phyloP scores from a whole-genome alignment of 2,888 invertebrate genomes.

The Hetaerina titia region DNA sequence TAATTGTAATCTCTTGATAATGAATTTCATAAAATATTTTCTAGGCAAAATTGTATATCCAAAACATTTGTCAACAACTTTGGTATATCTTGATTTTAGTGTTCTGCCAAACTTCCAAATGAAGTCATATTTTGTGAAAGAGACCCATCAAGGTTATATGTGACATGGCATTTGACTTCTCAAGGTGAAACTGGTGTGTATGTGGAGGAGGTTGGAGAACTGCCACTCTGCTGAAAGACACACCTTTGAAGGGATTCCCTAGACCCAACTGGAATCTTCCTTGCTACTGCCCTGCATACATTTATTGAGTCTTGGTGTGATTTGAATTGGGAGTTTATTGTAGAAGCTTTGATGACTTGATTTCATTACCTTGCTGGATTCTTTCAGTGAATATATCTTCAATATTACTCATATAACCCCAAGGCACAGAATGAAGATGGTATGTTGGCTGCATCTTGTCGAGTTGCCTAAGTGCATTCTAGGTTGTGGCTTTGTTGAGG shows the following conservation, averaged over 20 bases:
- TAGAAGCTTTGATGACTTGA: slow-evolving; percentile 55
- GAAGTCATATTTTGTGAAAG: not conserved
- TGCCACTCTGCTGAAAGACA: not conserved
- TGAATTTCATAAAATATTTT: too few species aligned
- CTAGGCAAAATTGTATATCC: too few species aligned
- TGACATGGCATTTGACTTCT: slow-evolving; percentile 15
- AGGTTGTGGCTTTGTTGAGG: slow-evolving; percentile 63
- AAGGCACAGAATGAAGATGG: slow-evolving; percentile 39
- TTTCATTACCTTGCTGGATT: slow-evolving; percentile 51
- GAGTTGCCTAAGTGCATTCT: slow-evolving; percentile 54
- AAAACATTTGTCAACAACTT: too few species aligned
- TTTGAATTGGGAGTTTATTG: slow-evolving; percentile 61
- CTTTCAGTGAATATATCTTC: slow-evolving; percentile 35
- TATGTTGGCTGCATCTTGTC: slow-evolving; percentile 55
- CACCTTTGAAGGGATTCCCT: not conserved
- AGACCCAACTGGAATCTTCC: slow-evolving; percentile 2
- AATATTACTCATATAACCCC: slow-evolving; percentile 42
- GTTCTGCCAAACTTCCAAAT: not conserved
- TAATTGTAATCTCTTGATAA: too few species aligned
- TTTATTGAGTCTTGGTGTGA: slow-evolving; percentile 64
- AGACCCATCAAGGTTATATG: not conserved
- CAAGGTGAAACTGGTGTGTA: not conserved
- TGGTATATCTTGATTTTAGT: not conserved
- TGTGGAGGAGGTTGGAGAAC: not conserved
- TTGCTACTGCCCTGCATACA: slow-evolving; percentile 61